Percentiles rank a stretch among this genome's conserved stretches.
Evolutionary conservation across 2,888 invertebrate species (phyloP).

Genomic region (Drosophila merina): DNA sequence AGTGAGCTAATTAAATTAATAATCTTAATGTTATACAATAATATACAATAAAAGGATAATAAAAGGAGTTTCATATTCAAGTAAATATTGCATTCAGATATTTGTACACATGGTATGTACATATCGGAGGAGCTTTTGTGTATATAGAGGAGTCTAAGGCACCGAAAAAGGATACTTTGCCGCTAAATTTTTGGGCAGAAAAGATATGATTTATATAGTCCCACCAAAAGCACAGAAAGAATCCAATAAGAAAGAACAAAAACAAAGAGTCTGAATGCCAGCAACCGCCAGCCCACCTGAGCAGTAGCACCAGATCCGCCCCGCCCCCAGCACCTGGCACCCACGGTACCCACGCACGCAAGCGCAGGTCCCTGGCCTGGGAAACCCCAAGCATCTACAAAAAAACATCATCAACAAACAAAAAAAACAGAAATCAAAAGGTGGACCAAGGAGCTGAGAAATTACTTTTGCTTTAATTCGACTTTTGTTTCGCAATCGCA

Average conservation of each 20-base stretch:
- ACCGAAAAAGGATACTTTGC: constrained; percentile 56
- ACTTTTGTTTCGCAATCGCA: constrained; percentile 23
- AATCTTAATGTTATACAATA: constrained; percentile 42
- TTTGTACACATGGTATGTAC: constrained; percentile 6
- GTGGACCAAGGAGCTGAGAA: constrained; percentile 8
- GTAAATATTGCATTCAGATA: constrained; percentile 11
- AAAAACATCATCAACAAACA: constrained; percentile 2
- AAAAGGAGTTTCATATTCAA: constrained; percentile 14
- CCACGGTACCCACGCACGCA: constrained; percentile 34
- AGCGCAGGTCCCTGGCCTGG: constrained; percentile 39
- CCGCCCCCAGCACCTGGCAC: constrained; percentile 24
- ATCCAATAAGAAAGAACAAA: constrained; percentile 11
- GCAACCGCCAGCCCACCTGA: constrained; percentile 56
- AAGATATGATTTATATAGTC: constrained; percentile 32
- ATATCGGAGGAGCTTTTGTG: constrained; percentile 14
- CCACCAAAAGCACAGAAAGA: constrained; percentile 53
- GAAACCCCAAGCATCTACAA: constrained; percentile 6
- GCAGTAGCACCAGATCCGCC: constrained; percentile 5
- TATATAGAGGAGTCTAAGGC: constrained; percentile 43
- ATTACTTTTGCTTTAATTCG: constrained; percentile 40
- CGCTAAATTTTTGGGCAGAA: constrained; percentile 49
- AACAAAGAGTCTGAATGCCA: constrained; percentile 20
- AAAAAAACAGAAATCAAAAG: constrained; percentile 7
- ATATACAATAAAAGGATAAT: constrained; percentile 3
- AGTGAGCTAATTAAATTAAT: constrained; percentile 44